Evolutionary conservation across 23 tunicate species (phyloP), one percentile per base, ranked within the genome.

Genomic region (Trididemnum clinides): DNA sequence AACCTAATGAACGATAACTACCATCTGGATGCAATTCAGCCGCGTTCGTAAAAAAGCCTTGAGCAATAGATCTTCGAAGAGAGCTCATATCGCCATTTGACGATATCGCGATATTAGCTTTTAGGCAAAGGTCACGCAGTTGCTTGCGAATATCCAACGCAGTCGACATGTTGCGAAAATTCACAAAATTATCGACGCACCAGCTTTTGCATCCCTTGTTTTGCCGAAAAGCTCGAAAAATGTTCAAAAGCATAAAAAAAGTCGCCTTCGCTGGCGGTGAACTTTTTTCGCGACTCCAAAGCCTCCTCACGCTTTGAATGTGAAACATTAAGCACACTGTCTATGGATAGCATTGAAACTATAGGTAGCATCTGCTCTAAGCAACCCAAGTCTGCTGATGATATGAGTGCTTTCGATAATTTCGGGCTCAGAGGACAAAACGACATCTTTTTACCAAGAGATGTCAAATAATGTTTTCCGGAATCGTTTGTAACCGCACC

Each of bases 1-100:
- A 71, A 77, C 66, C 84, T 2, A 94, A 63, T 1, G 85, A 80
- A 33, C 88, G 74, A 51, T 89, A 94, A 1, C 85, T 80, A 1
- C 90, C 90, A 75, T 94, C 94, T 22, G 84, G 77, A 25, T 94
- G 98, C 59, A 89, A 58, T 57, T 94, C 98, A 38, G 98, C 98
- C 0, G 98, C 88, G 38, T 94, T 89, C 18, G 71, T 44, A 64
- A 94, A 94, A 88, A 89, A 77, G 12, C 87, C 98, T 15, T 34
- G 29, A 2, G 98, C 90, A 10, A 85, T 54, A 33, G 90, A 78
- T 51, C 75, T 71, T 6, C 98, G 90, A 0, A 94, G 72, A 4
- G 71, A 74, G 26, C 75, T 65, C 72, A 81, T 57, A 64, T 94
- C 98, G n/a, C n/a, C n/a, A 36, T 39, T 82, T 2, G 93, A 88